Evolutionary conservation across 1,140 invertebrate species (phyloP).

Genomic region (Leptoteleia sp.): DNA sequence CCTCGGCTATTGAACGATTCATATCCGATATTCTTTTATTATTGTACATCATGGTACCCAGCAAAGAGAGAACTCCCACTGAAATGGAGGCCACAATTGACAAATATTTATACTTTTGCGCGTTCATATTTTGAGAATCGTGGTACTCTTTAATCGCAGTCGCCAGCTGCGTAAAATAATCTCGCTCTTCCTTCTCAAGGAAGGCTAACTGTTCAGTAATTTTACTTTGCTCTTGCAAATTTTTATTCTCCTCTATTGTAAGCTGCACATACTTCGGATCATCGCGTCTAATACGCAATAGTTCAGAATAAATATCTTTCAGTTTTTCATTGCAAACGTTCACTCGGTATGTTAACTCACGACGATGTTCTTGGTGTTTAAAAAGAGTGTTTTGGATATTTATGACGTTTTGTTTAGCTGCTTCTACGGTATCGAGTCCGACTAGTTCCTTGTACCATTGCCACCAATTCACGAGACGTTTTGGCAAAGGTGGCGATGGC

Average conservation of each 20-base stretch:
- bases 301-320: constrained; percentile 76
- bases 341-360: constrained; percentile 64
- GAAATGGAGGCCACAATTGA: constrained; percentile 75
- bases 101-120: constrained; percentile 77
- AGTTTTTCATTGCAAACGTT: constrained; percentile 68
- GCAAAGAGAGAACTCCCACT: constrained; percentile 73
- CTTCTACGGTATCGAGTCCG: constrained; percentile 74
- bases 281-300: constrained; percentile 74
- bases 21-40: constrained; percentile 73
- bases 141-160: constrained; percentile 80
- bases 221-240: constrained; percentile 73
- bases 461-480: constrained; percentile 72
- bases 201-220: constrained; percentile 67
- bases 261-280: constrained; percentile 78
- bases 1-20: constrained; percentile 61
- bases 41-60: constrained; percentile 76
- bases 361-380: constrained; percentile 74
- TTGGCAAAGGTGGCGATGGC: constrained; percentile 69
- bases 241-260: constrained; percentile 76
- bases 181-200: constrained; percentile 74
- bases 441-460: constrained; percentile 78
- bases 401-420: constrained; percentile 73
- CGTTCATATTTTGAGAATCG: constrained; percentile 75
- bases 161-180: constrained; percentile 75
- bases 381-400: constrained; percentile 74